Base-by-base conservation (phyloP, 2,888 invertebrate species). In the Pheosia gnoma region DNA sequence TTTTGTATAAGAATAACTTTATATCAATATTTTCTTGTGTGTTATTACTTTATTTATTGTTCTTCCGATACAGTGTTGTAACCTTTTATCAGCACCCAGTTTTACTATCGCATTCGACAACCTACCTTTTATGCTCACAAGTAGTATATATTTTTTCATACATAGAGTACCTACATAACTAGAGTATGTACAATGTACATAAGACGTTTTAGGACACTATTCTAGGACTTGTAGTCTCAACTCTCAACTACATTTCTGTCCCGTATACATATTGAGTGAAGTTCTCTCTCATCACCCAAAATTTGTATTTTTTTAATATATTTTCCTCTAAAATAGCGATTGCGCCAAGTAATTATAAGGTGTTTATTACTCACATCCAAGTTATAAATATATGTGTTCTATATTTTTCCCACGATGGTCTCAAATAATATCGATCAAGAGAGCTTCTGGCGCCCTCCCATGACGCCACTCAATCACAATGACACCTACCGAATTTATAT, bases 381-480 rank as follows among this genome's bases (percentile, higher is more conserved):
- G 4, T 45, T 47, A 4, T 47, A n/a, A 54, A 38, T 13, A 4
- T 54, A 45, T 45, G 57, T n/a, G 47, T n/a, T 47, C 5, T 41
- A n/a, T 47, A 11, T n/a, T 47, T 13, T 72, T 63, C 67, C 58
- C 61, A 73, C 71, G 61, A 65, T 63, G 55, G 70, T 68, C 71
- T 61, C 52, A 64, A 58, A 62, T 57, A 13, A 59, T 70, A 54
- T 51, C 61, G 58, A 65, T 75, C 74, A 77, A 47, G 65, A 69
- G 65, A 62, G 65, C 69, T 75, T 77, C 71, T 78, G 74, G 68
- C 78, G 75, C 80, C 81, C 78, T 74, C 79, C 81, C 75, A 78
- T 65, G 63, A 47, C 65, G 65, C 74, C 70, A 72, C 11, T 84
- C 80, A 81, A 79, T 83, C 81, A 82, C 61, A 62, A 70, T 80